Base-by-base conservation (phyloP, 2,888 invertebrate species). In the Marasmarcha lunaedactyla region DNA sequence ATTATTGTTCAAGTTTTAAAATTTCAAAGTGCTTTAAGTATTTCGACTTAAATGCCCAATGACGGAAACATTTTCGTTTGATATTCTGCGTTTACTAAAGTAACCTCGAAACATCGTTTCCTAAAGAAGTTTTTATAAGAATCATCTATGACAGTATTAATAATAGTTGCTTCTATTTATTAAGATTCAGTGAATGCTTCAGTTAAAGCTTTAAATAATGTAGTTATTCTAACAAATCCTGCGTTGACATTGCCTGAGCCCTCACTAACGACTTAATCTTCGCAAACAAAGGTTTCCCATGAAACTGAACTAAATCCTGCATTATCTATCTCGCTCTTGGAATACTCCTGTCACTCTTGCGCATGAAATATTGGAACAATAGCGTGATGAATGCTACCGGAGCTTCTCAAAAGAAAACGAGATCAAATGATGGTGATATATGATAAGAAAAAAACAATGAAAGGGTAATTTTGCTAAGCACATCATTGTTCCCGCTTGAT, bases 361-460 rank as follows among this genome's bases (percentile, higher is more conserved):
- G 55, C 63, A 64, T 63, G 48, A 58, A 59, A 58, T 52, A 3
- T 30, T 2, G 54, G 71, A 68, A 64, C 63, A 55, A 48, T 50
- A 52, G 52, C 54, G 62, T 76, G 77, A 78, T 71, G 63, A 57
- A 78, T 77, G 76, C 68, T 69, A 63, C 67, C 66, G 63, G 63
- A 60, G 58, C 57, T 50, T 46, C 50, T 54, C 68, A 63, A 67
- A 72, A 72, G 64, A 63, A 70, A 70, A 68, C 63, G 57, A 68
- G 59, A 60, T 67, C 62, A 68, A 58, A 63, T 63, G 70, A n/a
- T n/a, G 61, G 62, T 30, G n/a, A 30, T n/a, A 30, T 63, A 57
- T 67, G 66, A 76, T 78, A 74, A 76, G 74, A 68, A 69, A 71
- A 55, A 68, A 69, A 69, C 55, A 63, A 71, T 68, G n/a, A 71